phyloP scores from a whole-genome alignment of 2,113 vertebrate genomes.

The Thryonomys swinderianus region DNA sequence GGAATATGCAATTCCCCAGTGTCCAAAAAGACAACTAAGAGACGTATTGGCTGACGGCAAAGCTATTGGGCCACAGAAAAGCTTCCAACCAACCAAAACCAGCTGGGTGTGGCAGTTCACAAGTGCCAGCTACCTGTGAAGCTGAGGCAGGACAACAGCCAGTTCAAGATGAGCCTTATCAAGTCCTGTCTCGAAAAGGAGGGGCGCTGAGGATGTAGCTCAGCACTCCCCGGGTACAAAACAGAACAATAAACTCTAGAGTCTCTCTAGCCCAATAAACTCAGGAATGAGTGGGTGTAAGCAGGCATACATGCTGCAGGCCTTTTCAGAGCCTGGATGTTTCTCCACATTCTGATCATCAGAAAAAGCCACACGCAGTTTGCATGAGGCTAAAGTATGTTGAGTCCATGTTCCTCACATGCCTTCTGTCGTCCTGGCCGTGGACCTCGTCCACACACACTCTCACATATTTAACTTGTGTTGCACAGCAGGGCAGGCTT shows the following conservation, averaged over 20 bases:
- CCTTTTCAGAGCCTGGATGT: not conserved
- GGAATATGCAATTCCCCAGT: not conserved
- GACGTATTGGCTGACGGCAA: not conserved
- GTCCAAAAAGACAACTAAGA: not conserved
- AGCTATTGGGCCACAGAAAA: too few relatives aligned
- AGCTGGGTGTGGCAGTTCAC: not conserved
- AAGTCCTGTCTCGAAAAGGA: not conserved
- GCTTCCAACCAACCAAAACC: not conserved
- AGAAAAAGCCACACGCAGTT: not conserved
- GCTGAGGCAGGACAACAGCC: not conserved
- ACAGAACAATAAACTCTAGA: not conserved
- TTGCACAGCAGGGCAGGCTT: not conserved
- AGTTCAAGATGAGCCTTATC: not conserved
- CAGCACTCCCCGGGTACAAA: not conserved
- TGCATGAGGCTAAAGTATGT: not conserved
- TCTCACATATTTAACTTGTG: not conserved
- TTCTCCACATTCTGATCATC: fast-evolving
- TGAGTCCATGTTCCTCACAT: not conserved
- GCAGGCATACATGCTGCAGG: fast-evolving
- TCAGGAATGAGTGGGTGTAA: not conserved
- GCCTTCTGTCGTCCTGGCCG: not conserved
- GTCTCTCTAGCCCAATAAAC: not conserved
- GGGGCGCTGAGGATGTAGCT: not conserved
- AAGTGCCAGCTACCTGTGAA: not conserved
- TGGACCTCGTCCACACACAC: not conserved